Evolutionary conservation across 2,888 invertebrate genomes (phyloP), one percentile per base, ranked within the genome.

Genomic region (Caenorhabditis angaria): DNA sequence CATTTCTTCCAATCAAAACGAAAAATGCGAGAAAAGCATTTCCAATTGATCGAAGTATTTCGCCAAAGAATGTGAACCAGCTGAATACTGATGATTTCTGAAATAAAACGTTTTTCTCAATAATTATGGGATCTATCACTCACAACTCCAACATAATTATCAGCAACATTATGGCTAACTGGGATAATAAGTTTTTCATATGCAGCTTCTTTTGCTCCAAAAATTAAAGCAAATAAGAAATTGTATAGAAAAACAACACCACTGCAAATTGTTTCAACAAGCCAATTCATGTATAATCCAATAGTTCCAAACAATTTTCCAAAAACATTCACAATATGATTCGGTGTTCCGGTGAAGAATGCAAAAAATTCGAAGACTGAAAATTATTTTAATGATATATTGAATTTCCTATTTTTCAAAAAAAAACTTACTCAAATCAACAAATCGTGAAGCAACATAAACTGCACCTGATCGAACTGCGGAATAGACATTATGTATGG

Each of bases 321-420:
- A 41, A 14, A 41, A 12, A 18, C 18, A 3, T 41, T 18, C 10
- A 14, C 41, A 14, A 54, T 54, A 10, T 27, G 18, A 27, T 54
- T 54, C 5, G 54, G 54, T 24, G 54, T 54, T 27, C 54, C 54
- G 18, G 54, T n/a, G 24, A 54, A 54, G 18, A 54, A 27, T 6
- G 54, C 25, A 18, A 24, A 54, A 54, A 54, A 22, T 27, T 54
- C 54, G 18, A 54, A 54, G 22, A 24, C 51, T 51, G n/a, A 51
- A 51, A 51, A 22, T 3, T 20, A 51, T 8, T 4, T 4, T 24
- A 51, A 10, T 12, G 6, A 18, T 12, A 41, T 41, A n/a, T 14
- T 14, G 41, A 10, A 41, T 12, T 2, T 18, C 14, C 3, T 41
- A 41, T 41, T 10, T 41, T 41, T 10, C 8, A 41, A n/a, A n/a